These are phyloP conservation scores for Eonycteris spelaea DNA, from an alignment of 2,113 vertebrate species.

Conservation along the genomic window DNA sequence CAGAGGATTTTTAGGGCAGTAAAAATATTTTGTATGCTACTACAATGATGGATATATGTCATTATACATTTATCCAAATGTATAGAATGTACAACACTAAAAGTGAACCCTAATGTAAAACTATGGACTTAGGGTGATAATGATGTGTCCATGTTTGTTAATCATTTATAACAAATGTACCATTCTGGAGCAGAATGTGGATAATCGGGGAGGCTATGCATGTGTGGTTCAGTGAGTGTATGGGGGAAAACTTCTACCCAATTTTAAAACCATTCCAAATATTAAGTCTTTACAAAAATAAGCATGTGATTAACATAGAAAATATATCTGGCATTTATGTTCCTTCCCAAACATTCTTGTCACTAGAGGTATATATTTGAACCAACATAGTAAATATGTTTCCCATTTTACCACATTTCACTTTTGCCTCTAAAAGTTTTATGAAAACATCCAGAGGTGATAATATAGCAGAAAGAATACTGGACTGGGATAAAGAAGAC, in stretches of 20 bases:
- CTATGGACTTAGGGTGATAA: neutral
- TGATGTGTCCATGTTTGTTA: neutral
- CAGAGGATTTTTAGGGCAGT: neutral
- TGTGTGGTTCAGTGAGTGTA: too few relatives aligned
- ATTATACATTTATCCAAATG: neutral
- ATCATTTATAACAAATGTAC: neutral
- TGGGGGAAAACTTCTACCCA: neutral
- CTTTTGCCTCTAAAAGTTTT: neutral
- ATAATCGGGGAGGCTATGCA: neutral
- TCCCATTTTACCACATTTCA: neutral
- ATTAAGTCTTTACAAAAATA: neutral
- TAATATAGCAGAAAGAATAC: neutral
- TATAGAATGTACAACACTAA: neutral
- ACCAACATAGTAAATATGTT: neutral
- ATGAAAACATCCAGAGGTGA: neutral
- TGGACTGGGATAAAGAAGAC: neutral
- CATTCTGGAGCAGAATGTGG: rapidly evolving
- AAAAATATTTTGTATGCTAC: neutral
- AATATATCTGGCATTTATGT: neutral
- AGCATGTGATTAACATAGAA: neutral
- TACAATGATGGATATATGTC: neutral
- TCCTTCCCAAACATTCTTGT: neutral
- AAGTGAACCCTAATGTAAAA: too few relatives aligned
- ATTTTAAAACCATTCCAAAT: neutral
- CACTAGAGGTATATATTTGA: neutral